Percentiles rank a stretch among this genome's conserved stretches.
phyloP scores from a whole-genome alignment of 37 sponge, comb jelly and placozoan genomes.

The Mnemiopsis leidyi region DNA sequence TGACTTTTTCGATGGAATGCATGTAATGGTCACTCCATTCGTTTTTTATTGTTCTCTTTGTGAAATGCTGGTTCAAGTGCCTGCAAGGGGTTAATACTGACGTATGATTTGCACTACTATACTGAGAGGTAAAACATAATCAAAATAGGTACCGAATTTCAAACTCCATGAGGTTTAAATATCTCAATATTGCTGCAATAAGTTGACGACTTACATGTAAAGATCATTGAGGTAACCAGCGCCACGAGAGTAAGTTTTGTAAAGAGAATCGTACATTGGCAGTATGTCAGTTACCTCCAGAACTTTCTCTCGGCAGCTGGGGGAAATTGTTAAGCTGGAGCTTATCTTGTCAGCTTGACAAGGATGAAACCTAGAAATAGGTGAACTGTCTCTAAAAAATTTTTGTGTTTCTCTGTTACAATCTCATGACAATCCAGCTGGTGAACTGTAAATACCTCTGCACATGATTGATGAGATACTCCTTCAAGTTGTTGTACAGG shows the following conservation, averaged over 20 bases:
- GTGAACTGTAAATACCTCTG: no score
- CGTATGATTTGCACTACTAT: no score
- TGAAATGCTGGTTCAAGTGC: conserved; percentile 62
- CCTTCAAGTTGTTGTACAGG: conserved; percentile 24
- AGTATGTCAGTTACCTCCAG: not conserved
- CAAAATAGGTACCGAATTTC: no score
- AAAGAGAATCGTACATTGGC: conserved; percentile 15
- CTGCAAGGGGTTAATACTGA: not conserved
- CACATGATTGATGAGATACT: conserved; percentile 39
- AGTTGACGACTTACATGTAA: conserved; percentile 55
- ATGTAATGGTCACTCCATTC: conserved; percentile 64
- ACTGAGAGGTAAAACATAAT: no score
- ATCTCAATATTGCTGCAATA: no score
- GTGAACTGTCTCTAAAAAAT: no score
- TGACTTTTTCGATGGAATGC: conserved; percentile 44
- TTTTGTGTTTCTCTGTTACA: no score
- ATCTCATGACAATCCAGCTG: no score
- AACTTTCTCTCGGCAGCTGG: conserved; percentile 39
- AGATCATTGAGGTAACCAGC: conserved; percentile 52
- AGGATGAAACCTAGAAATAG: no score
- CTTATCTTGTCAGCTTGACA: no score
- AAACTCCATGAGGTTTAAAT: no score
- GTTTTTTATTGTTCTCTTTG: conserved; percentile 60
- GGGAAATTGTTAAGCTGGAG: not conserved
- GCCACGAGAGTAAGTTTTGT: conserved; percentile 41